phyloP scores from a whole-genome alignment of 2,888 invertebrate species.

The Blera fallax region DNA sequence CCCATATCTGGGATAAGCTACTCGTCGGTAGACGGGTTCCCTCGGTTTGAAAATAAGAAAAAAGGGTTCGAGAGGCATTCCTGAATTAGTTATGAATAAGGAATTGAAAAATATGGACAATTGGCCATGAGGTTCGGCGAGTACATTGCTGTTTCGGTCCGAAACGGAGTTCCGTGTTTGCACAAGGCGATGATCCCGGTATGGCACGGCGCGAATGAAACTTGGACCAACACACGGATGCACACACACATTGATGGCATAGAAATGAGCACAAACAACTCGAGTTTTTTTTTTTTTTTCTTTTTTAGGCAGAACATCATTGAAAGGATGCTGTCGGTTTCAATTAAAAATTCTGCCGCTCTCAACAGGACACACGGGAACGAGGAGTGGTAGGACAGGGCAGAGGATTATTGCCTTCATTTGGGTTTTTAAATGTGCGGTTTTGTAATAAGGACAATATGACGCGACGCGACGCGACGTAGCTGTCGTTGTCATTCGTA shows the following conservation, averaged over 20 bases:
- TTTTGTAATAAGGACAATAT: conserved; percentile 72
- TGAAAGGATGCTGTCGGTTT: conserved; percentile 72
- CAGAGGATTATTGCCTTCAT: conserved; percentile 70
- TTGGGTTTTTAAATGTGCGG: conserved; percentile 71
- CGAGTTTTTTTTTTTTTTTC: conserved; percentile 22
- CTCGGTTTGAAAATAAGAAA: conserved; percentile 26
- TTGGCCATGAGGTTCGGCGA: conserved; percentile 65
- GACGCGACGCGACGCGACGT: conserved; percentile 65
- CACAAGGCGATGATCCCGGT: conserved; percentile 61
- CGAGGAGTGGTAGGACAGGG: conserved; percentile 3
- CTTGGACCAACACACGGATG: background rate
- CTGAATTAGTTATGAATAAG: conserved; percentile 74
- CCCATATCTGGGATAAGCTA: conserved; percentile 62
- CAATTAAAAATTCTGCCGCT: conserved; percentile 72
- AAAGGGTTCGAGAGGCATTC: conserved; percentile 69
- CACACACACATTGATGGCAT: conserved; percentile 50
- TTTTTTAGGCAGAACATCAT: conserved; percentile 39
- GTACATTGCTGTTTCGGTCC: conserved; percentile 27
- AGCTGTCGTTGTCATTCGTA: conserved; percentile 50
- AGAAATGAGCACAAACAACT: conserved; percentile 69
- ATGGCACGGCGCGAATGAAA: conserved; percentile 16
- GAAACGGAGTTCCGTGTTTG: conserved; percentile 48
- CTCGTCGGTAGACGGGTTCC: conserved; percentile 48
- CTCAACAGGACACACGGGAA: conserved; percentile 23
- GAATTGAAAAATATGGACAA: conserved; percentile 74